Percentiles rank a stretch among this genome's conserved stretches.
Evolutionary conservation across 2,797 vertebrate species (phyloP).

Genomic region (Manis crassicaudata): DNA sequence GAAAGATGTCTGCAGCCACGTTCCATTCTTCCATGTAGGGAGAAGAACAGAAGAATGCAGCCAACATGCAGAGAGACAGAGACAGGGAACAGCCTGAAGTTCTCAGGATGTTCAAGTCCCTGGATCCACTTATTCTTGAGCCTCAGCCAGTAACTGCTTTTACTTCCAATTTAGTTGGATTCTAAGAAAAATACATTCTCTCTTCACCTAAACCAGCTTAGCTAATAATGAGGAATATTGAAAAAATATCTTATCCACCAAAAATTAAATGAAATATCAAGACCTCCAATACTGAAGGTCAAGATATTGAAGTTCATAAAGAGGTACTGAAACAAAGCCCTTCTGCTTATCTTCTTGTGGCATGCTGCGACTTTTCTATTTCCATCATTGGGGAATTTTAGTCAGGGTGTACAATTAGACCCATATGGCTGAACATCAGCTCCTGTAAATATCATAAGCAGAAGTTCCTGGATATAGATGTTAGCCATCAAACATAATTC

Average conservation of each 20-base stretch:
- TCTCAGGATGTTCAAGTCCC: background rate
- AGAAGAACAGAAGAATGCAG: background rate
- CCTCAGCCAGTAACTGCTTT: background rate
- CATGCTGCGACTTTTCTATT: slow-evolving; percentile 47
- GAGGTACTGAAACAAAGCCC: background rate
- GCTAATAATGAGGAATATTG: background rate
- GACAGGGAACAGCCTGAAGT: background rate
- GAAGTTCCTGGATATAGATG: slow-evolving; percentile 53
- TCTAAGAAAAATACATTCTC: slow-evolving; percentile 38
- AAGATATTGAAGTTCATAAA: background rate
- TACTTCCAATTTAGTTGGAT: background rate
- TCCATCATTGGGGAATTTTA: slow-evolving; percentile 44
- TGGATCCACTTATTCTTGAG: background rate
- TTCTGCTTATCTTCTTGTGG: slow-evolving; percentile 25
- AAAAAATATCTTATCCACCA: background rate
- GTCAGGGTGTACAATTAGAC: slow-evolving; percentile 33
- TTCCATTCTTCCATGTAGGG: background rate
- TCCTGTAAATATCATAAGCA: slow-evolving; percentile 51
- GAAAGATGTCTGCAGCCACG: background rate
- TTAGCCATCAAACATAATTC: slow-evolving; percentile 6
- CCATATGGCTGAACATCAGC: slow-evolving; percentile 56
- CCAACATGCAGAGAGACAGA: background rate
- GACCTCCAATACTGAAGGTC: background rate
- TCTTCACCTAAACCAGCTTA: background rate
- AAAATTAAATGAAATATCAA: slow-evolving; percentile 26